These are phyloP conservation scores for Mya arenaria DNA, from an alignment of 1,140 invertebrate species.

Conservation along the genomic window DNA sequence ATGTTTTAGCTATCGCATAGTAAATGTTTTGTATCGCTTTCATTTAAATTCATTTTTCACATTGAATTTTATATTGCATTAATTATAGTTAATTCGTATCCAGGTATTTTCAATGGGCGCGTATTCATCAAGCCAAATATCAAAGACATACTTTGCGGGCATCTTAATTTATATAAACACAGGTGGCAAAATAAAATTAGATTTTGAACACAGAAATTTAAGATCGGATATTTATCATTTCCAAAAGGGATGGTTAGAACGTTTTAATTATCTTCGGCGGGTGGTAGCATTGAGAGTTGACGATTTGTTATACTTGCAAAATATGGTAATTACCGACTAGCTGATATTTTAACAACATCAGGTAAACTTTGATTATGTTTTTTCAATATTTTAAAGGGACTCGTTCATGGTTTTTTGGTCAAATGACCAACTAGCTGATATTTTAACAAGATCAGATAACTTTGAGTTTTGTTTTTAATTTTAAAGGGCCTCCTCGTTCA, in stretches of 20 bases:
- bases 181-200: slow-evolving; percentile 50
- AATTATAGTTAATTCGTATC: slow-evolving; percentile 54
- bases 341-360: no score
- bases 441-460: no score
- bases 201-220: slow-evolving; percentile 40
- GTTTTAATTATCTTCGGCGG: background rate
- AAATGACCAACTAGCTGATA: no score
- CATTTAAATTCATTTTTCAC: slow-evolving; percentile 55
- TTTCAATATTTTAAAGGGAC: no score
- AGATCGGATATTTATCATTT: slow-evolving; percentile 50
- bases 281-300: background rate
- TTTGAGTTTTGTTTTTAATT: no score
- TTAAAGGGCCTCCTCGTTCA: no score
- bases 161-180: slow-evolving; percentile 58
- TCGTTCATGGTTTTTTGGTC: no score
- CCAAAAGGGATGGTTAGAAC: background rate
- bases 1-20: slow-evolving; percentile 8
- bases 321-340: no score
- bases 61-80: slow-evolving; percentile 56
- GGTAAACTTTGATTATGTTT: no score
- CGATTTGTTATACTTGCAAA: slow-evolving; percentile 1
- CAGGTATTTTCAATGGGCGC: slow-evolving; percentile 26
- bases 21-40: slow-evolving; percentile 13
- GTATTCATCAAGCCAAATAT: slow-evolving; percentile 37
- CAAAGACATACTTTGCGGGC: slow-evolving; percentile 51